Evolutionary conservation across 2,888 invertebrate species (phyloP), one percentile per base, ranked within the genome.

Genomic region (Balanococcus diminutus): DNA sequence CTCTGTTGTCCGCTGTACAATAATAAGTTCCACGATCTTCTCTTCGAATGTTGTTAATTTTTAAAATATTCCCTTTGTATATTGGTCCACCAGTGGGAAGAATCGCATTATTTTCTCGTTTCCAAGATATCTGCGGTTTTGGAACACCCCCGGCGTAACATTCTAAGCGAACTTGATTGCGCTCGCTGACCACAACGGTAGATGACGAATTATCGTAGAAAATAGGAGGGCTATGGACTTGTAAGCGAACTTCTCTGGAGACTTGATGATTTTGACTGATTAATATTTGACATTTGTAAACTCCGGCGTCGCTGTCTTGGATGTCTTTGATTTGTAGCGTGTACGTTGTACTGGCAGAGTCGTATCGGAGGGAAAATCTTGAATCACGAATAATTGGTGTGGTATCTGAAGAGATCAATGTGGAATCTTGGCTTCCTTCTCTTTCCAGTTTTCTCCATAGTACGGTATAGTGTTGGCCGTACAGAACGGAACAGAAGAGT

Each of bases 21-120:
- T 96, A 97, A 90, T 97, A 97, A 0, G 96, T 97, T n/a, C 97
- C 97, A 81, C 96, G 92, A 89, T 96, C 96, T 89, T 96, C 96
- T 89, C 96, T 96, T 88, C 93, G 93, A 0, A 96, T 94, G 0
- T 93, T 90, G 2, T 93, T 91, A 87, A 96, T 95, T 89, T 94
- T 95, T 87, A 96, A 90, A 19, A 93, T 92, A 89, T 95, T 96
- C 16, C 96, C 96, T 87, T 95, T 92, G 90, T 94, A 95, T 87
- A 94, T 94, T 0, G 95, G 94, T 9, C 95, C 95, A 16, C 97
- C 97, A 4, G 96, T 97, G 8, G 97, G 97, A 88, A 97, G 91
- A 88, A 97, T 95, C 86, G 96, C 97, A 90, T 97, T 97, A 90
- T 97, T 97, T 90, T 97, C 97, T 84, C 97, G 93, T 88, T 97